phyloP scores from a whole-genome alignment of 2,888 invertebrate species.

The Drosophila mettleri region DNA sequence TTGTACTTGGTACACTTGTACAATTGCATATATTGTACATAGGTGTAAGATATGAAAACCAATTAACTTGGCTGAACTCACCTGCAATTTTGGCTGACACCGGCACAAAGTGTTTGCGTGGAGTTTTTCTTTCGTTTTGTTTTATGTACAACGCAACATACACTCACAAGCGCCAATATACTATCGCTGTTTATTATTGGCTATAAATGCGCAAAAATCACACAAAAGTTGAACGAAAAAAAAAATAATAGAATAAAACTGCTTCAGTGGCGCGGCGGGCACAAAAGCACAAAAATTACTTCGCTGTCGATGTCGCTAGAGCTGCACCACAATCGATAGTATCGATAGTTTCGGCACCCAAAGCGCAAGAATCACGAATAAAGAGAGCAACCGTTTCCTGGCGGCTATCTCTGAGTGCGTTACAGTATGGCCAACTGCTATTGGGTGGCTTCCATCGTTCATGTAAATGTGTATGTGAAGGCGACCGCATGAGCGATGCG shows the following conservation, averaged over 20 bases:
- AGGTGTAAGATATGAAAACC: conserved; percentile 27
- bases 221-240: conserved; percentile 59
- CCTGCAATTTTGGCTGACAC: conserved; percentile 56
- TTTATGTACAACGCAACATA: conserved; percentile 42
- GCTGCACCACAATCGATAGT: conserved; percentile 41
- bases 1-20: conserved; percentile 11
- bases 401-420: conserved; percentile 27
- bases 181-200: conserved; percentile 41
- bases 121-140: conserved; percentile 33
- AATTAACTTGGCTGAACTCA: conserved; percentile 49
- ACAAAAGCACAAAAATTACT: conserved; percentile 62
- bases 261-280: conserved; percentile 62
- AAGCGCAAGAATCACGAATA: conserved; percentile 44
- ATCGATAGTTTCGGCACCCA: conserved; percentile 39
- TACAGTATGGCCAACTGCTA: neutral
- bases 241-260: conserved; percentile 55
- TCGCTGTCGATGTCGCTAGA: conserved; percentile 41
- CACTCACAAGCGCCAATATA: conserved; percentile 45
- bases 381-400: conserved; percentile 32
- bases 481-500: conserved; percentile 31
- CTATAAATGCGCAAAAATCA: conserved; percentile 51
- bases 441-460: conserved; percentile 5
- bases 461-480: conserved; percentile 7
- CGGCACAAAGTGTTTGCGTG: conserved; percentile 60
- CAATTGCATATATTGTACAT: conserved; percentile 15